Conservation (phyloP, 2,797 vertebrate genomes). For the Siniperca obscura region DNA sequence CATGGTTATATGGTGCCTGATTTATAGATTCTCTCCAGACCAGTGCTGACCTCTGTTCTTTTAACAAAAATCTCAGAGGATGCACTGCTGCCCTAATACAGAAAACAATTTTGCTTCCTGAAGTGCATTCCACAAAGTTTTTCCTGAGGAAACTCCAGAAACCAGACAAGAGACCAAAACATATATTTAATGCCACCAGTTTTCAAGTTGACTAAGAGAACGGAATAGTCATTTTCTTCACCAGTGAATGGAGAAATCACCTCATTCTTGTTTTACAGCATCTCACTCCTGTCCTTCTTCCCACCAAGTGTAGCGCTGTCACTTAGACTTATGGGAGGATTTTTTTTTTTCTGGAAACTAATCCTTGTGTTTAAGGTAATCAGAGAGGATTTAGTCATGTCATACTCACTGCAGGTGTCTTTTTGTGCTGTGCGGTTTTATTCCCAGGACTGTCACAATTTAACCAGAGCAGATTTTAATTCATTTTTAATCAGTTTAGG, state of each 20-base stretch:
- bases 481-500: constrained; percentile 65
- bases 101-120: not conserved
- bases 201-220: constrained; percentile 74
- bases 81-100: too few relatives aligned
- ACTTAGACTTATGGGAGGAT: constrained; percentile 73
- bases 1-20: not conserved
- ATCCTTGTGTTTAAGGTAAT: constrained; percentile 78
- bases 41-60: not conserved
- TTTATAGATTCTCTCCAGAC: not conserved
- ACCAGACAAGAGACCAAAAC: constrained; percentile 48
- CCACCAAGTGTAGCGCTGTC: constrained; percentile 65
- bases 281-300: constrained; percentile 60
- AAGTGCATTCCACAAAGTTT: constrained; percentile 22
- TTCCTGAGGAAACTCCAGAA: constrained; percentile 19
- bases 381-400: constrained; percentile 72
- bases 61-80: not conserved
- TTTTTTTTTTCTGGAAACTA: constrained; percentile 64
- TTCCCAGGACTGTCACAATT: constrained; percentile 62
- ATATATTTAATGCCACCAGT: constrained; percentile 52
- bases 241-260: constrained; percentile 80
- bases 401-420: constrained; percentile 67
- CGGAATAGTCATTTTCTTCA: constrained; percentile 77
- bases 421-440: constrained; percentile 59
- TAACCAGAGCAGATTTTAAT: constrained; percentile 66
- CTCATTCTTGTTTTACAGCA: constrained; percentile 68